Evolutionary conservation across 2,797 vertebrate genomes (phyloP), one percentile per base, ranked within the genome.

Genomic region (Acanthopagrus latus): DNA sequence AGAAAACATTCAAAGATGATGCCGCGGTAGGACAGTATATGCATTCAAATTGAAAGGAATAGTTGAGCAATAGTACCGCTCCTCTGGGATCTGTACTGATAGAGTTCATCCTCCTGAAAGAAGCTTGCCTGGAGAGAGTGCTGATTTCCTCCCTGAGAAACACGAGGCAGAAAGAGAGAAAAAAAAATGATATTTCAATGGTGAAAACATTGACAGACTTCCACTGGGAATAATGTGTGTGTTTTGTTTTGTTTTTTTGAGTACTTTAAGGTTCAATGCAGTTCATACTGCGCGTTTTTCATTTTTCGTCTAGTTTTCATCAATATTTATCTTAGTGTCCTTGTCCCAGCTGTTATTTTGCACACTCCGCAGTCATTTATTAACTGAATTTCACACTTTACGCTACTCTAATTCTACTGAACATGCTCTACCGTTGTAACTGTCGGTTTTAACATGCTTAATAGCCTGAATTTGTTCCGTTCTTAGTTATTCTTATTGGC

Each of bases 91-190:
- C 95, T 10, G 92, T 94, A 84, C 88, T 95, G 70, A 80, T 41
- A 1, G 95, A 95, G 84, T 94, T 94, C 62, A 96, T 78, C 59
- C 95, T 95, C 74, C 95, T 92, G 64, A 95, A 65, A 1, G 96
- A 96, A 0, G 95, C 93, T 57, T 96, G 95, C 47, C 96, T 93
- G 54, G 95, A 93, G 14, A 96, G 91, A 46, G 95, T 95, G 78
- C 56, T 90, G 47, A 96, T 94, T 85, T 96, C 94, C 56, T 95
- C 92, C 64, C 96, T 96, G 13, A 79, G 38, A 65, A 33, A 83
- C 16, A 8, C 51, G 27, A 81, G 4, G 62, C 0, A 5, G 16
- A 51, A 7, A 20, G 1, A 60, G n/a, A n/a, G n/a, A n/a, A n/a
- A n/a, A n/a, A n/a, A 12, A 64, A 25, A 3, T 63, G 2, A 60